A percentile compares a stretch with the other conserved stretches of the same genome.
Evolutionary conservation across 2,113 vertebrate genomes (phyloP).

Genomic region (Cephalopholis sonnerati): DNA sequence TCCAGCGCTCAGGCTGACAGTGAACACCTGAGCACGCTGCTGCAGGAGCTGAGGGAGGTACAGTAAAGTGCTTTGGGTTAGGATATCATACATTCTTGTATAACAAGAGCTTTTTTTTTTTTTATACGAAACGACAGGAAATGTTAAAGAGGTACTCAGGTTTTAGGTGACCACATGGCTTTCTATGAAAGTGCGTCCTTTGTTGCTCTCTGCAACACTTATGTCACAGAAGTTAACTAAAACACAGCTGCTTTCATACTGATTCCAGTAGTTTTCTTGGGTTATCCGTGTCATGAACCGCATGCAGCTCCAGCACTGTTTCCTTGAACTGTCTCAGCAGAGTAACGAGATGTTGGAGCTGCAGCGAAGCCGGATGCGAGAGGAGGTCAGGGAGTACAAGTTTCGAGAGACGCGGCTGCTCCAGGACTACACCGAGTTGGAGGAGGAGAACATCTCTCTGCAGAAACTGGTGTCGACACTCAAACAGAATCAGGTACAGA

Average conservation of each 20-base stretch:
- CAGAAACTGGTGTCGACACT: constrained; percentile 97
- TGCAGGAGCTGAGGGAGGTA: constrained; percentile 96
- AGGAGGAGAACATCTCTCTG: constrained; percentile 97
- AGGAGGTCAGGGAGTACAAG: constrained; percentile 95
- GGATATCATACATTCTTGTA: not conserved
- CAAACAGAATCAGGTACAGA: constrained; percentile 94
- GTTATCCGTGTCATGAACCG: not conserved
- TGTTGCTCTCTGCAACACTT: not conserved
- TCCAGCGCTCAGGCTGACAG: constrained; percentile 90
- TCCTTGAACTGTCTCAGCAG: constrained; percentile 78
- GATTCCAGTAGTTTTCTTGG: not conserved
- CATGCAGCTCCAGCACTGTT: constrained; percentile 5
- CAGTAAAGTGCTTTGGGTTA: not conserved
- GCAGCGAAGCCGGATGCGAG: constrained; percentile 92
- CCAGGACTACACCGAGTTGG: constrained; percentile 97
- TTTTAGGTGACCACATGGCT: not conserved
- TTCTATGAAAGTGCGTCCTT: not conserved
- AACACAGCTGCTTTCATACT: not conserved
- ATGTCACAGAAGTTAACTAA: not conserved
- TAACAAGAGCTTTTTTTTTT: not conserved
- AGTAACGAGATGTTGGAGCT: constrained; percentile 94
- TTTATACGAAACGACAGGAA: not conserved
- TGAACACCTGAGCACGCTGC: constrained; percentile 86
- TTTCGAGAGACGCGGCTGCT: constrained; percentile 92
- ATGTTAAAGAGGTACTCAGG: not conserved